These are phyloP conservation scores for Cavia porcellus DNA, from an alignment of 2,113 vertebrate genomes.

Conservation along the genomic window DNA sequence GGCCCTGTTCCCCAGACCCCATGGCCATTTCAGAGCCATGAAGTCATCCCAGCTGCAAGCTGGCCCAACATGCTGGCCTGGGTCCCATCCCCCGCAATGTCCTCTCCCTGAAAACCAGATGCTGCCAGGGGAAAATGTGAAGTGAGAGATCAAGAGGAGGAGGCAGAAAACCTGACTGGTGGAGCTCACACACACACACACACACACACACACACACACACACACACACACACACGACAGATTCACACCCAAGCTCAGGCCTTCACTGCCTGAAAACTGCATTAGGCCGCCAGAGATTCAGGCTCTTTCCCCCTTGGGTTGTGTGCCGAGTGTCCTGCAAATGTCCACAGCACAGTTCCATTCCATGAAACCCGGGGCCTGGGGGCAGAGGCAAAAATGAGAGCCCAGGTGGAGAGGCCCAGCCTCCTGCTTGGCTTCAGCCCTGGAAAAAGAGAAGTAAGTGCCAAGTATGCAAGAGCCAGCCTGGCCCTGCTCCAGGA, in stretches of 20 bases:
- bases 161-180: fast-evolving
- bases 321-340: background rate
- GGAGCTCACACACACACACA: background rate
- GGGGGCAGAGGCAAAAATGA: background rate
- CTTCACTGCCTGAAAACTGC: conserved; percentile 73
- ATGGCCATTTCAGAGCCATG: conserved; percentile 85
- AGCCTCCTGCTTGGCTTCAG: background rate
- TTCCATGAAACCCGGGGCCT: background rate
- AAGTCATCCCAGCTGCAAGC: conserved; percentile 88
- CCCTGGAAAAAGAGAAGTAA: conserved; percentile 67
- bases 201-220: background rate
- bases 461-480: conserved; percentile 8
- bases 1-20: conserved; percentile 79
- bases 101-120: conserved; percentile 63
- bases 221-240: background rate
- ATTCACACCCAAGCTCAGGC: background rate
- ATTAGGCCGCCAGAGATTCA: conserved; percentile 50
- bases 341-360: background rate
- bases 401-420: background rate
- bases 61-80: conserved; percentile 55
- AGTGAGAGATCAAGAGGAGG: background rate
- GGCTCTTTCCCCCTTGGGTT: background rate
- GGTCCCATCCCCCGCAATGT: conserved; percentile 76
- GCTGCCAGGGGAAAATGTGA: background rate
- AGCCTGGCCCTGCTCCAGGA: background rate